Conservation (phyloP, 2,888 invertebrate species). For the Platerodrilus igneus region DNA sequence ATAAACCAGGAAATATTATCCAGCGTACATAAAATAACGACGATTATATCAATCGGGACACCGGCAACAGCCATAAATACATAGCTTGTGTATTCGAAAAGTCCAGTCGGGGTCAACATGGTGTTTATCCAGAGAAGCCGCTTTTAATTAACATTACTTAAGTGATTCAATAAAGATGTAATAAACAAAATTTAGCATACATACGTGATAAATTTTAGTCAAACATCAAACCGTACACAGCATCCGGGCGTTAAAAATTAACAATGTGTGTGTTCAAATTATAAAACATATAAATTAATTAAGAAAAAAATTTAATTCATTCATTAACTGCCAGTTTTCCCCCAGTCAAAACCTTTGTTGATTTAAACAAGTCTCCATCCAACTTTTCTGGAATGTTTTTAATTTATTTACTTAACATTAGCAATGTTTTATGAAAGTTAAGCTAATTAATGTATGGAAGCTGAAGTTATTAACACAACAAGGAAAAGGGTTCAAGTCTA, state of each 20-base stretch:
- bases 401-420: background rate
- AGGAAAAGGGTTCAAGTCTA: conserved; percentile 19
- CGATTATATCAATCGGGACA: too few species aligned
- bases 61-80: too few species aligned
- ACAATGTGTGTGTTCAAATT: conserved; percentile 3
- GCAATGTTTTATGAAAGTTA: conserved; percentile 12
- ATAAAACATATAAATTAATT: conserved; percentile 11
- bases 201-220: too few species aligned
- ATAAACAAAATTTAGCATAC: too few species aligned
- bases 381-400: background rate
- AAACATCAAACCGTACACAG: too few species aligned
- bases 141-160: too few species aligned
- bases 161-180: too few species aligned
- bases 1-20: too few species aligned
- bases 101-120: too few species aligned
- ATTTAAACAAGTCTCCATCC: background rate
- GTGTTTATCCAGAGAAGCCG: too few species aligned
- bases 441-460: conserved; percentile 14
- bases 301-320: conserved; percentile 8
- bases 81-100: too few species aligned
- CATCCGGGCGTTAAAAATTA: conserved; percentile 12
- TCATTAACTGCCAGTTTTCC: conserved; percentile 2
- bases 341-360: background rate
- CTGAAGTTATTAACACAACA: conserved; percentile 13
- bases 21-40: too few species aligned